Evolutionary conservation across 2,797 vertebrate genomes (phyloP), one percentile per base, ranked within the genome.

Genomic region (Catharus ustulatus): DNA sequence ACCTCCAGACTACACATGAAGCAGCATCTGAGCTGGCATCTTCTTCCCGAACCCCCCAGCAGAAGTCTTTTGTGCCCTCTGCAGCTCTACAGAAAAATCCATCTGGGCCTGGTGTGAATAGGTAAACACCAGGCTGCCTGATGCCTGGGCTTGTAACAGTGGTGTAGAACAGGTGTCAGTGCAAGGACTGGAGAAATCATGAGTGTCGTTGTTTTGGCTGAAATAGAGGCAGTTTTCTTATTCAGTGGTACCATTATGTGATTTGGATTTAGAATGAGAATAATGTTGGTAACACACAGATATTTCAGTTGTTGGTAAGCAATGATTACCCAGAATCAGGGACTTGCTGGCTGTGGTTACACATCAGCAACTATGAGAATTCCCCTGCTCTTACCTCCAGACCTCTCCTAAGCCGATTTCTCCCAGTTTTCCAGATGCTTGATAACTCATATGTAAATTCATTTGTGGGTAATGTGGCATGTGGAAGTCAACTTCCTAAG

Each of bases 91-190:
- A 76, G 73, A 68, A 58, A 69, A 62, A 72, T 11, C 23, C 19
- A 22, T 11, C 10, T 0, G 0, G 9, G 15, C 22, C 10, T 59
- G 18, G 11, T 36, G 38, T n/a, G 15, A 7, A 6, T 5, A 45
- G 9, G 15, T 32, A n/a, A 73, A 43, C 23, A 54, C 10, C 57
- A 49, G 34, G 22, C 14, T 77, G n/a, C 66, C 55, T 38, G 21
- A 4, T 52, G 52, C 15, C 22, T 58, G 76, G 19, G n/a, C 1
- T 2, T 32, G 45, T 34, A 42, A 62, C 59, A 30, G 27, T 8
- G 9, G 13, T 62, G 59, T 42, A 21, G 29, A 42, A 23, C 2
- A 87, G 7, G 21, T 55, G 32, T 27, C 46, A 18, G 18, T 30
- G 36, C 49, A 64, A 66, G 20, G 58, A 23, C 30, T 27, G 36